Conservation (phyloP, 2,888 invertebrate genomes). For the Liopterus haemorrhoidalis region DNA sequence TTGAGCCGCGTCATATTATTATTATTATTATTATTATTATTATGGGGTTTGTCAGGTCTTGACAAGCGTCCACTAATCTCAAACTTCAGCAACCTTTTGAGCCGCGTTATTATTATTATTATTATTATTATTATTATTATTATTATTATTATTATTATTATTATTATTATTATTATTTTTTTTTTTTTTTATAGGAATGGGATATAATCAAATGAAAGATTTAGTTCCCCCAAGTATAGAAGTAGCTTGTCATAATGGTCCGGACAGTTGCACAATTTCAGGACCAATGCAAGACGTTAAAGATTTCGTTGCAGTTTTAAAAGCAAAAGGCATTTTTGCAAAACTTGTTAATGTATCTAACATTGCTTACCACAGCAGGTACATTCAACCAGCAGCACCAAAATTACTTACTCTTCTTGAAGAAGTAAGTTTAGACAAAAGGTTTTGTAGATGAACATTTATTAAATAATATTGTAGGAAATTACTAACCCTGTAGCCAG, state of each 20-base stretch:
- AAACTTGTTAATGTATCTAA: constrained; percentile 72
- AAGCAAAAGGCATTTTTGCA: constrained; percentile 64
- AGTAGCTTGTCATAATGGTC: constrained; percentile 81
- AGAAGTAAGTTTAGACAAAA: constrained; percentile 45
- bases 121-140: too few species aligned
- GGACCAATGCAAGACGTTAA: constrained; percentile 68
- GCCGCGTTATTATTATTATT: too few species aligned
- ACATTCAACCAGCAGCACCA: constrained; percentile 60
- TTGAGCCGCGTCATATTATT: too few species aligned
- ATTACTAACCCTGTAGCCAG: constrained; percentile 61
- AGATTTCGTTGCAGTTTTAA: constrained; percentile 58
- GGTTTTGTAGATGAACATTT: too few species aligned
- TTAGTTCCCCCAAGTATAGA: constrained; percentile 69
- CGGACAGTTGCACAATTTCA: constrained; percentile 80
- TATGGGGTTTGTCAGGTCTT: too few species aligned
- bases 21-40: too few species aligned
- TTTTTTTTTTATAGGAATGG: constrained; percentile 8
- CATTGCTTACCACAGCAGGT: constrained; percentile 76
- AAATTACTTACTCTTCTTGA: constrained; percentile 57
- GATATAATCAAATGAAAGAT: constrained; percentile 44
- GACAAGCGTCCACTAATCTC: too few species aligned
- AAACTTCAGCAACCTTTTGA: too few species aligned
- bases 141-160: too few species aligned
- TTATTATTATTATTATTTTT: neutral
- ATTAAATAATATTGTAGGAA: too few species aligned